phyloP scores from a whole-genome alignment of 2,113 vertebrate species.

The Myrmecophaga tridactyla region DNA sequence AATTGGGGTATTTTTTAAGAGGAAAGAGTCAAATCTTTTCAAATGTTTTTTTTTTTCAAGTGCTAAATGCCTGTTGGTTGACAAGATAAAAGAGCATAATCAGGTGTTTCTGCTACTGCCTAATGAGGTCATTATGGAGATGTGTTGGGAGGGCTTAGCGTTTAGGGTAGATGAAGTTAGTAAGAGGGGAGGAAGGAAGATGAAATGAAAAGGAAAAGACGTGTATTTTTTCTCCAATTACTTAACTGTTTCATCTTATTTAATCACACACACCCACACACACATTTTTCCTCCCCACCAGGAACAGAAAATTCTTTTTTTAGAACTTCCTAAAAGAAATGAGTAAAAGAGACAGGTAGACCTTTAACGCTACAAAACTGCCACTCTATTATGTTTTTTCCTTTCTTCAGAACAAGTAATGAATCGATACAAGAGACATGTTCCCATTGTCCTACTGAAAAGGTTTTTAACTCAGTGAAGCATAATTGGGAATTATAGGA shows the following conservation, averaged over 20 bases:
- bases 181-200: not conserved
- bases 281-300: not conserved
- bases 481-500: not conserved
- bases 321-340: not conserved
- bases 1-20: conserved; percentile 30
- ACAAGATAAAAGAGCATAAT: not conserved
- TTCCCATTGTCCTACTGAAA: conserved; percentile 2
- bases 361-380: not conserved
- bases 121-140: conserved; percentile 42
- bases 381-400: not conserved
- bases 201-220: not conserved
- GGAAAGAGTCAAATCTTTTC: conserved; percentile 50
- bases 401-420: conserved; percentile 21
- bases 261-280: not conserved
- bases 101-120: not conserved
- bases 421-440: not conserved
- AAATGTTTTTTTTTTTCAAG: conserved; percentile 41
- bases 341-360: not conserved
- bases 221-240: not conserved
- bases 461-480: not conserved
- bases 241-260: not conserved
- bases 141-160: not conserved
- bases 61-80: conserved; percentile 32
- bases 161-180: not conserved
- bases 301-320: not conserved